A percentile compares a stretch with the other conserved stretches of the same genome.
These are phyloP conservation scores for Anneissia japonica DNA, from an alignment of 35 echinoderm and acorn worm species.

Conservation along the genomic window DNA sequence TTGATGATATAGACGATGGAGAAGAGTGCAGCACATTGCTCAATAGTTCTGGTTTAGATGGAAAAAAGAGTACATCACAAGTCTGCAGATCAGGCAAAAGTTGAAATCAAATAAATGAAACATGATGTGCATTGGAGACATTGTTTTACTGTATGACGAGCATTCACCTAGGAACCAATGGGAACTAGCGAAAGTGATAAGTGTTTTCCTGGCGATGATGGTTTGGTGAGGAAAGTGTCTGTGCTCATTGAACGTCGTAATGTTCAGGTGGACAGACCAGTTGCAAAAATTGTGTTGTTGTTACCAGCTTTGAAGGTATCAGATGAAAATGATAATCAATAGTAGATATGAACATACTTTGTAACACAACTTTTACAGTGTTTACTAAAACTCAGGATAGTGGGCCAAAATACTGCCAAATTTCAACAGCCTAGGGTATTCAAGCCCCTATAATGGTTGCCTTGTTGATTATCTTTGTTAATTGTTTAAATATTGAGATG, in stretches of 20 bases:
- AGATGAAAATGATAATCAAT: no score
- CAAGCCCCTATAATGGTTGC: no score
- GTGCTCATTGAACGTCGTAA: constrained; percentile 11
- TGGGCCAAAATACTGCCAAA: no score
- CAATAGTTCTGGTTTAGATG: constrained; percentile 60
- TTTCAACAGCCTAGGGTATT: no score
- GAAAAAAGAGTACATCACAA: constrained; percentile 54
- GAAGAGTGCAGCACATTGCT: constrained; percentile 54
- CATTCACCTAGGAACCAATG: constrained; percentile 16
- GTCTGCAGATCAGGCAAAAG: constrained; percentile 44
- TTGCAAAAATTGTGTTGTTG: constrained; percentile 11
- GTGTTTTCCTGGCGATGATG: constrained; percentile 17
- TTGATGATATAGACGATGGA: constrained; percentile 35
- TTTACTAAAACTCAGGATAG: no score
- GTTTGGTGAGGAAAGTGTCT: constrained; percentile 7
- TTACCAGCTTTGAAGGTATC: no score
- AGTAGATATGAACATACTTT: no score
- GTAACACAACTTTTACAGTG: no score
- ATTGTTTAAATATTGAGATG: no score
- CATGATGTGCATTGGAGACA: constrained; percentile 40
- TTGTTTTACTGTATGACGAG: constrained; percentile 29
- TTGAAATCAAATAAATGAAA: constrained; percentile 42
- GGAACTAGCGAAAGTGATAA: constrained; percentile 2
- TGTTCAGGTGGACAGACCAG: constrained; percentile 7
- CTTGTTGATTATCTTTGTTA: no score